Conservation (phyloP, 2,797 vertebrate genomes). For the Smutsia temminckii region DNA sequence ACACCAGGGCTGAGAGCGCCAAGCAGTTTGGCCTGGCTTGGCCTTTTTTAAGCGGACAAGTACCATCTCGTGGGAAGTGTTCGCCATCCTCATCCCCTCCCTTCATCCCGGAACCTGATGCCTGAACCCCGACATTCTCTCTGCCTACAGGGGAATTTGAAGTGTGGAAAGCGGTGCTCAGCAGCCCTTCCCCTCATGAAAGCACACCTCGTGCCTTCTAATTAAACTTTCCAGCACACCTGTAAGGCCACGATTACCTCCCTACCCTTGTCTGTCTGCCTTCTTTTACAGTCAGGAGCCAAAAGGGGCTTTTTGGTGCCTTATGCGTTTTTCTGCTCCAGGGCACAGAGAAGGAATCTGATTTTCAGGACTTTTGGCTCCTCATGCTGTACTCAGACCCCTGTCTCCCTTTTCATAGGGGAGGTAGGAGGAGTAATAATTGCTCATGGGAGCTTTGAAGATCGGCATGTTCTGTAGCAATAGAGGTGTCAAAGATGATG, state of each 20-base stretch:
- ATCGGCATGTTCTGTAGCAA: constrained; percentile 26
- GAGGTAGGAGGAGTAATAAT: constrained; percentile 34
- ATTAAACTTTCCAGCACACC: constrained; percentile 24
- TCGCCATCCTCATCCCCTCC: background rate
- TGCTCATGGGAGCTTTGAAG: constrained; percentile 59
- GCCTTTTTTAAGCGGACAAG: background rate
- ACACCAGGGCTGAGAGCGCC: background rate
- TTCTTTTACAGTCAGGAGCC: background rate
- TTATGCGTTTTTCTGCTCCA: background rate
- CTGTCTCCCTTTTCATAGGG: constrained; percentile 34
- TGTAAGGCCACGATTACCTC: background rate
- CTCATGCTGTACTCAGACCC: constrained; percentile 17
- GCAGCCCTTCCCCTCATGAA: background rate
- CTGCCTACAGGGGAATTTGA: background rate
- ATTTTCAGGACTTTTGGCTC: constrained; percentile 39
- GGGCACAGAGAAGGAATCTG: constrained; percentile 5
- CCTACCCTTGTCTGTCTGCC: background rate
- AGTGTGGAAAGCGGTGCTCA: background rate
- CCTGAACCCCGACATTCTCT: background rate
- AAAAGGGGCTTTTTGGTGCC: background rate
- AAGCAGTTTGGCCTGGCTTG: background rate
- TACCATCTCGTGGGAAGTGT: background rate
- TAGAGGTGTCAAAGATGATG: constrained; percentile 37
- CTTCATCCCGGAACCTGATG: background rate
- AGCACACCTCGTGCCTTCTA: background rate